phyloP scores from a whole-genome alignment of 35 echinoderm and acorn worm genomes.

The Nesometra sesokonis region DNA sequence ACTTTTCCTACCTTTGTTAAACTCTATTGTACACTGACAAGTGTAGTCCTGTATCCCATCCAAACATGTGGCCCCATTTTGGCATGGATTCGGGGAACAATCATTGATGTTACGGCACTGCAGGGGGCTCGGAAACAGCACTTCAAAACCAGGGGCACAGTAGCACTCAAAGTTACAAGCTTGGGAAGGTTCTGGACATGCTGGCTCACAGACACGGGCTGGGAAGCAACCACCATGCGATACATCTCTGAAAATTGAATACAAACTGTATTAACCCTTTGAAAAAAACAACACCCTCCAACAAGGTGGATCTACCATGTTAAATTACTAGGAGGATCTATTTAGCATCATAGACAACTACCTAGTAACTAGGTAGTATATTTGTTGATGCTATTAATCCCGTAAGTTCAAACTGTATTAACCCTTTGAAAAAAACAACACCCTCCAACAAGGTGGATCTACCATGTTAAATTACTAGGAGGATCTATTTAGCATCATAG shows the following conservation, averaged over 20 bases:
- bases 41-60: conserved; percentile 88
- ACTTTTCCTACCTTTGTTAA: conserved; percentile 73
- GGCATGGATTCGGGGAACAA: conserved; percentile 64
- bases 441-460: too few species aligned
- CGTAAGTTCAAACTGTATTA: not conserved
- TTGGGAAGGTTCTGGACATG: conserved; percentile 54
- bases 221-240: conserved; percentile 75
- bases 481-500: too few species aligned
- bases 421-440: too few species aligned
- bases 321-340: too few species aligned
- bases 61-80: conserved; percentile 85
- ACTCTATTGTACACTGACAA: conserved; percentile 78
- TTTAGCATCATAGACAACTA: too few species aligned
- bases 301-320: too few species aligned
- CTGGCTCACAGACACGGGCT: conserved; percentile 68
- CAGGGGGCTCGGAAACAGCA: conserved; percentile 28
- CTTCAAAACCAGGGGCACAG: conserved; percentile 67
- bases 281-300: too few species aligned
- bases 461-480: too few species aligned
- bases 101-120: conserved; percentile 81
- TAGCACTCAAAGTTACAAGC: conserved; percentile 74
- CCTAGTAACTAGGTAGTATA: too few species aligned
- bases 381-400: too few species aligned
- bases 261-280: not conserved
- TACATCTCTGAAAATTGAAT: conserved; percentile 46